phyloP scores from a whole-genome alignment of 1,140 invertebrate genomes.

The Leptopilina boulardi region DNA sequence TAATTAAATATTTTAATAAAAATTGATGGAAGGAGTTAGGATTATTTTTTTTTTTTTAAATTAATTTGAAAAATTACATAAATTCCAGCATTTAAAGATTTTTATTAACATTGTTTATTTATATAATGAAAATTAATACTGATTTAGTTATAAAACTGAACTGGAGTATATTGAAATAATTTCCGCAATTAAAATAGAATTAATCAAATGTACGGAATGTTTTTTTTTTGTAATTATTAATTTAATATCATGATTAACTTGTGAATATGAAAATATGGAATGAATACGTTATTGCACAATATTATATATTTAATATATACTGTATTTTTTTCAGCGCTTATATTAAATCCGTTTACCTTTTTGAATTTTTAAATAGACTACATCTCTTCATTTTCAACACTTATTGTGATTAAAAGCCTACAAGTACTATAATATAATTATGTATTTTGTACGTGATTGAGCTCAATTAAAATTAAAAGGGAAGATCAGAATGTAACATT shows the following conservation, averaged over 20 bases:
- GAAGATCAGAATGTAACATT: not conserved
- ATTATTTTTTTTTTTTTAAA: too few relatives aligned
- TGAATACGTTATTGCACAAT: not conserved
- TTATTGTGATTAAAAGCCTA: constrained; percentile 21
- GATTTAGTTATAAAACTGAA: constrained; percentile 4
- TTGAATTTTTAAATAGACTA: constrained; percentile 24
- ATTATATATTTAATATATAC: not conserved
- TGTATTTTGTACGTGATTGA: constrained; percentile 17
- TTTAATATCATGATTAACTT: not conserved
- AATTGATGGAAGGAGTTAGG: too few relatives aligned
- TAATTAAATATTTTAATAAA: too few relatives aligned
- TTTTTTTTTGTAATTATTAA: not conserved
- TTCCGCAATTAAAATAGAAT: not conserved
- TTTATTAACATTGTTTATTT: constrained; percentile 21
- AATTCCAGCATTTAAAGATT: constrained; percentile 36
- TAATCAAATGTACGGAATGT: not conserved
- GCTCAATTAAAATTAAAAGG: constrained; percentile 31
- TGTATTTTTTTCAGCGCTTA: not conserved
- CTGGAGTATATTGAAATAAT: not conserved
- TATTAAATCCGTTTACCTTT: not conserved
- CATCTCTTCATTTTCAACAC: constrained; percentile 21
- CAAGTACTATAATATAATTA: constrained; percentile 24
- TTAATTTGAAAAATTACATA: constrained; percentile 40
- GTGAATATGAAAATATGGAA: constrained; percentile 18
- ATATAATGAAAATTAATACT: constrained; percentile 6